Evolutionary conservation across 1,140 invertebrate genomes (phyloP), one percentile per base, ranked within the genome.

Genomic region (Lanistes nyassanus): DNA sequence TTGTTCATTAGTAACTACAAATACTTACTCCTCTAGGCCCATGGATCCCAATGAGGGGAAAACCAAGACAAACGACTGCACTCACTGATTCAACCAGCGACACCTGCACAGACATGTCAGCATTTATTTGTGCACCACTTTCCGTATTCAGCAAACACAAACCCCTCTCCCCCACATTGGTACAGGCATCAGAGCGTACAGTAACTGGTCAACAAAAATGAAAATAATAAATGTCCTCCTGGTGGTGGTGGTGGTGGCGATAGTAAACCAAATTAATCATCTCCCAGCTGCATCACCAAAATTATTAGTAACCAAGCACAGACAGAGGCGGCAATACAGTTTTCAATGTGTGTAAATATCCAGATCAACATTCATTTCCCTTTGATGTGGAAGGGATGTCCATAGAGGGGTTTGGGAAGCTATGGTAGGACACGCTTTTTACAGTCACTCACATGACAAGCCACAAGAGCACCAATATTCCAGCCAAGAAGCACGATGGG

Each of bases 401-500:
- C n/a, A n/a, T n/a, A n/a, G n/a, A n/a, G n/a, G n/a, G n/a, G n/a
- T n/a, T n/a, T n/a, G n/a, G n/a, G n/a, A n/a, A n/a, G n/a, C n/a
- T n/a, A n/a, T n/a, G n/a, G n/a, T n/a, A n/a, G n/a, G n/a, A n/a
- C n/a, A n/a, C n/a, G n/a, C n/a, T n/a, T n/a, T n/a, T n/a, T n/a
- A n/a, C n/a, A n/a, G n/a, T 29, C 65, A 76, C 87, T 86, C 81
- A 90, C 89, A 85, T 91, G 89, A 78, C 84, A 88, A 39, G 94
- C 94, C 42, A 96, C 87, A 0, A 94, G 90, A 55, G 94, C 92
- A 19, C 94, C 94, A 64, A 92, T 91, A 82, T 94, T 93, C 85
- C 95, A 94, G 21, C 95, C 95, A 71, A 95, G 87, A 0, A 96
- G 87, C 68, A 96, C 92, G 51, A 96, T 92, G 31, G 94, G 93